phyloP scores from a whole-genome alignment of 2,113 vertebrate species.

The Dasypus novemcinctus region DNA sequence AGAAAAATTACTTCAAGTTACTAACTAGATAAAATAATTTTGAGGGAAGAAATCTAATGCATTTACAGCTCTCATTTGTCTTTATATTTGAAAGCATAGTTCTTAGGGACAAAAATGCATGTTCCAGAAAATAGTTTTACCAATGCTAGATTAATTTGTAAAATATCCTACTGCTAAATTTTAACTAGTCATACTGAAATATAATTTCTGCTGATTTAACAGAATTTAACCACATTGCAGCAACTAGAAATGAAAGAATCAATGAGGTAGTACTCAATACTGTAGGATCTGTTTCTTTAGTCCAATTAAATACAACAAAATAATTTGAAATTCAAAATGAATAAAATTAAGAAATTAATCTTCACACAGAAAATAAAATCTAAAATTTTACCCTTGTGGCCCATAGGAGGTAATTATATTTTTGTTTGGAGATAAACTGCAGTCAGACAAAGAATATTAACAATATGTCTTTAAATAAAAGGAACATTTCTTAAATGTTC shows the following conservation, averaged over 20 bases:
- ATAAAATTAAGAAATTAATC: not conserved
- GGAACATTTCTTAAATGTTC: too few species aligned
- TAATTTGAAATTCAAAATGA: conserved; percentile 26
- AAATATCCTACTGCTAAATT: not conserved
- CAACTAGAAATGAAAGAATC: not conserved
- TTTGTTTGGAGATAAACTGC: conserved; percentile 34
- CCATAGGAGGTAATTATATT: not conserved
- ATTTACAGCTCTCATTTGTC: not conserved
- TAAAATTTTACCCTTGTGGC: conserved; percentile 8
- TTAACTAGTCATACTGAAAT: not conserved
- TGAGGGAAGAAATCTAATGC: conserved; percentile 10
- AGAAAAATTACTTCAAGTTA: conserved; percentile 37
- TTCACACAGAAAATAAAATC: conserved; percentile 8
- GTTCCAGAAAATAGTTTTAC: not conserved
- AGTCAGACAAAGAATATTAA: conserved; percentile 24
- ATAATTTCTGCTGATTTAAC: not conserved
- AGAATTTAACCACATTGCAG: conserved; percentile 17
- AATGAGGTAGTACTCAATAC: not conserved
- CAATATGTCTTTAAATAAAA: not conserved
- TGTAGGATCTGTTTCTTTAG: not conserved
- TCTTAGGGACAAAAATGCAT: not conserved
- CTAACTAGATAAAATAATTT: conserved; percentile 17
- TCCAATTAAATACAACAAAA: conserved; percentile 14
- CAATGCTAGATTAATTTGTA: not conserved
- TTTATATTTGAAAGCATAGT: not conserved